Percentiles rank a stretch among this genome's conserved stretches.
phyloP scores from a whole-genome alignment of 2,888 invertebrate genomes.

The Digitonthophagus gazella region DNA sequence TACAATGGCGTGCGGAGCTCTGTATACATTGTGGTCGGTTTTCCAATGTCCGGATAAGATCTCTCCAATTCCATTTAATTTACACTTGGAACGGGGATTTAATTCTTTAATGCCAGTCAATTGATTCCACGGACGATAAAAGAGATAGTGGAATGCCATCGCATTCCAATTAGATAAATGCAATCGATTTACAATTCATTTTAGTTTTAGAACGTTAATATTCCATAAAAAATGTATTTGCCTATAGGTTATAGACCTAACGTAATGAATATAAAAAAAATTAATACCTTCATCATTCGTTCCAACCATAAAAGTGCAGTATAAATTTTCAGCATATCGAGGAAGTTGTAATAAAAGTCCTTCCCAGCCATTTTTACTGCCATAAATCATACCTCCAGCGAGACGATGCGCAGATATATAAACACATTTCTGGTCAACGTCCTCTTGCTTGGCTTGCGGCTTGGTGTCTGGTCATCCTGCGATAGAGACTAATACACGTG shows the following conservation, averaged over 20 bases:
- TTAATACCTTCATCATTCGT: no score
- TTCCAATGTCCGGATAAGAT: conserved; percentile 4
- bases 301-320: conserved; percentile 11
- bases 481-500: neutral
- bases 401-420: conserved; percentile 14
- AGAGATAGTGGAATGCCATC: conserved; percentile 4
- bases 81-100: conserved; percentile 7
- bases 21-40: neutral
- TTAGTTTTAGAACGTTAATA: no score
- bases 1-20: neutral
- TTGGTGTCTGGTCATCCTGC: neutral
- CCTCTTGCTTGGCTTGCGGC: neutral
- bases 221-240: conserved; percentile 3
- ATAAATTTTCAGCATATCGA: conserved; percentile 10
- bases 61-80: conserved; percentile 4
- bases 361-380: conserved; percentile 6
- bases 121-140: neutral
- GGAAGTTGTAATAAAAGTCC: conserved; percentile 21
- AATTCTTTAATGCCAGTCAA: neutral
- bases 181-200: conserved; percentile 1
- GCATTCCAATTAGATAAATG: neutral
- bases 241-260: no score
- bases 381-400: conserved; percentile 13
- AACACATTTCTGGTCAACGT: conserved; percentile 16
- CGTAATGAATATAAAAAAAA: no score